phyloP scores from a whole-genome alignment of 2,113 vertebrate species.

The Rhea americana region DNA sequence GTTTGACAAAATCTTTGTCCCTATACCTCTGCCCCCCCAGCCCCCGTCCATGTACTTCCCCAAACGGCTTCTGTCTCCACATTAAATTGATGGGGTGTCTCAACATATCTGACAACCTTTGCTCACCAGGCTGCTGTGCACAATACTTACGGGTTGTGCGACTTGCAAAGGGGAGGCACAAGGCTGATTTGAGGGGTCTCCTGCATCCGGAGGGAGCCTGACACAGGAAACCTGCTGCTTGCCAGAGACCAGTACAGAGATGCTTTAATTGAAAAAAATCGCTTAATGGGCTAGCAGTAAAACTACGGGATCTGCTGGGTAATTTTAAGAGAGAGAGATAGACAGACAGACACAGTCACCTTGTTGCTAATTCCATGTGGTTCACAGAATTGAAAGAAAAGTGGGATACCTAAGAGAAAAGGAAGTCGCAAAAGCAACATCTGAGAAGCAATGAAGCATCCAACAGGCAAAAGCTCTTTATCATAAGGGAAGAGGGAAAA shows the following conservation, averaged over 20 bases:
- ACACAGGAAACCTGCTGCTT: not conserved
- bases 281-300: constrained; percentile 15
- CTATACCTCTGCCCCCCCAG: not conserved
- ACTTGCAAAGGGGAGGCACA: not conserved
- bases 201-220: not conserved
- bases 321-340: not conserved
- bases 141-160: not conserved
- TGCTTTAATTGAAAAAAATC: not conserved
- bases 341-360: not conserved
- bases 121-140: not conserved
- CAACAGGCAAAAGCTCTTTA: not conserved
- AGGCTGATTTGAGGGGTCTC: not conserved
- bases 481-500: not conserved
- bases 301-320: not conserved
- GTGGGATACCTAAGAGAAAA: not conserved
- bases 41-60: not conserved
- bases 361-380: not conserved
- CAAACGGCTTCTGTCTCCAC: constrained; percentile 2
- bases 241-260: constrained; percentile 11
- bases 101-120: not conserved
- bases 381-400: not conserved
- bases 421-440: not conserved
- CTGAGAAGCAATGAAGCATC: not conserved
- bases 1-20: not conserved
- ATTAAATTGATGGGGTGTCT: not conserved